A percentile compares a stretch with the other conserved stretches of the same genome.
phyloP scores from a whole-genome alignment of 2,797 vertebrate species.

The Ceyx erithaca region DNA sequence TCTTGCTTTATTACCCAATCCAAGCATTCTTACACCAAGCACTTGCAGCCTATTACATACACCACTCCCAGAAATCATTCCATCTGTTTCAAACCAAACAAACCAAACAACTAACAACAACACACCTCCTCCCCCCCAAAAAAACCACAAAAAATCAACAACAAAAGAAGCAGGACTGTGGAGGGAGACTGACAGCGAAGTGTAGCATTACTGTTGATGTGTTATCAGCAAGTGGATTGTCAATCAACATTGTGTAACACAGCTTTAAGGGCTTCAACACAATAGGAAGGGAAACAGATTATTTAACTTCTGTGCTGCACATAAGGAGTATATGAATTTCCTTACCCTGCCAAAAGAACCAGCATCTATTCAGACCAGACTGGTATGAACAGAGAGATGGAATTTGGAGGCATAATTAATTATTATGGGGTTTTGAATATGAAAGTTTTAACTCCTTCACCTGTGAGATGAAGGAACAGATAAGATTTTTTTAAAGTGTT shows the following conservation, averaged over 20 bases:
- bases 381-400: neutral
- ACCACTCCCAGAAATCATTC: neutral
- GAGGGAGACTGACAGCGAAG: neutral
- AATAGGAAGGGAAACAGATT: neutral
- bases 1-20: neutral
- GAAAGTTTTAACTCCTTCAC: neutral
- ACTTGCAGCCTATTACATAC: rapidly evolving
- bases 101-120: neutral
- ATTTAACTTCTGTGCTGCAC: neutral
- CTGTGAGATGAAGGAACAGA: neutral
- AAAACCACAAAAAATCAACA: too few species aligned
- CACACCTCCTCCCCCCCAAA: too few species aligned
- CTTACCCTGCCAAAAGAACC: neutral
- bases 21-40: neutral
- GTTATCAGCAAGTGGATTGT: neutral
- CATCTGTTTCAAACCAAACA: neutral
- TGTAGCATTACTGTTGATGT: neutral
- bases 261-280: neutral
- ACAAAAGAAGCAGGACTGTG: neutral
- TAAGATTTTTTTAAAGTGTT: neutral
- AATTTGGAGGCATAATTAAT: neutral
- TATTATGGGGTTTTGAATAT: neutral
- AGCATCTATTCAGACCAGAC: neutral
- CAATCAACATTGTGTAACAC: neutral
- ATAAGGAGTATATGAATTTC: neutral